Conservation (phyloP, 2,113 vertebrate genomes). For the Phocoena sinus region DNA sequence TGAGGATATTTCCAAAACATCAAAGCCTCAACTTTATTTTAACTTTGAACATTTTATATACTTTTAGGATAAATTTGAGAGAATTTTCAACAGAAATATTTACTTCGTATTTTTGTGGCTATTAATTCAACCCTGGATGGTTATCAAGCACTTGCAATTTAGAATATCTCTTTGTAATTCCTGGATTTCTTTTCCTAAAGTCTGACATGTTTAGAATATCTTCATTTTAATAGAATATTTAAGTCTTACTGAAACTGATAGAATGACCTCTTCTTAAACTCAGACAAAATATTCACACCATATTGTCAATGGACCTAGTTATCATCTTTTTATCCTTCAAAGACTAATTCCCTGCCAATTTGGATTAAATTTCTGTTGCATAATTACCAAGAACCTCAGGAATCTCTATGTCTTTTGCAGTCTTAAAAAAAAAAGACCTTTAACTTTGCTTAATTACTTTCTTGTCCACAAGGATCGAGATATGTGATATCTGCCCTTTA, state of each 20-base stretch:
- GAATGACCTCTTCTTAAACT: constrained; percentile 36
- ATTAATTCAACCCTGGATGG: background rate
- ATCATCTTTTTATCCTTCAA: constrained; percentile 54
- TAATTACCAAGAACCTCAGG: constrained; percentile 57
- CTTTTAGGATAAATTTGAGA: background rate
- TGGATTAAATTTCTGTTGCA: constrained; percentile 54
- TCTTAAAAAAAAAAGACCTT: constrained; percentile 57
- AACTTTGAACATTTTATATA: background rate
- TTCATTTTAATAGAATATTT: constrained; percentile 48
- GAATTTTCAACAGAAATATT: constrained; percentile 19
- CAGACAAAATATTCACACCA: constrained; percentile 43
- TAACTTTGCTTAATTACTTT: constrained; percentile 58
- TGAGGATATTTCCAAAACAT: background rate
- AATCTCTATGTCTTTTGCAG: background rate
- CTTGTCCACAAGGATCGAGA: constrained; percentile 22
- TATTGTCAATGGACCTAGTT: constrained; percentile 57
- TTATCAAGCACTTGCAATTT: background rate
- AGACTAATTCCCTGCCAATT: constrained; percentile 64
- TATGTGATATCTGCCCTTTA: background rate
- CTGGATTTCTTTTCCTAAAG: background rate
- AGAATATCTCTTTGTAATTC: background rate
- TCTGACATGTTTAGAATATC: constrained; percentile 28
- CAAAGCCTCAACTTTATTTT: background rate
- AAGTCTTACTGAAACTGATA: constrained; percentile 37
- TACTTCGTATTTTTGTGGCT: background rate